phyloP scores from a whole-genome alignment of 2,888 invertebrate genomes.

The Spialia ferax region DNA sequence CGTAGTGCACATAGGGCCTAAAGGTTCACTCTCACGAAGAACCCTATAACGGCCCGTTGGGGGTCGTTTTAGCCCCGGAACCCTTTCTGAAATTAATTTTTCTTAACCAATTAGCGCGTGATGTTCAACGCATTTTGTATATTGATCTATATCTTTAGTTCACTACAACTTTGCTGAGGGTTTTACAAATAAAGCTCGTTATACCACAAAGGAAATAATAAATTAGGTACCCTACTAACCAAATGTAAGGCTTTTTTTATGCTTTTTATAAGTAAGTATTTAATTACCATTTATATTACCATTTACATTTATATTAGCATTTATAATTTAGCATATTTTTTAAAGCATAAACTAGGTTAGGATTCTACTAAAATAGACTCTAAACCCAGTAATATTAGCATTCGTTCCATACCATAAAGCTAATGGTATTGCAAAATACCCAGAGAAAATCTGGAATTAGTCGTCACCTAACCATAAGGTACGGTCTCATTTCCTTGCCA shows the following conservation, averaged over 20 bases:
- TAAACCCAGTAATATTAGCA: neutral
- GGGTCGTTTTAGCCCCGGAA: constrained; percentile 70
- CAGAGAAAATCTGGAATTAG: neutral
- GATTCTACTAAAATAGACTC: too few relatives aligned
- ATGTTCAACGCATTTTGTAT: constrained; percentile 66
- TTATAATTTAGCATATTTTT: too few relatives aligned
- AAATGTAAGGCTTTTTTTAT: too few relatives aligned
- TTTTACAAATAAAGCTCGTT: too few relatives aligned
- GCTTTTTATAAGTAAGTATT: too few relatives aligned
- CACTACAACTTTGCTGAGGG: neutral
- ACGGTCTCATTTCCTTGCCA: constrained; percentile 50
- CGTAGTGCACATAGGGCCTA: constrained; percentile 33
- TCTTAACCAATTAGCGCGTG: constrained; percentile 81
- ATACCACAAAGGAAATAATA: too few relatives aligned
- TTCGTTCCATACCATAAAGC: constrained; percentile 25
- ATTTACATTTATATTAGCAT: too few relatives aligned
- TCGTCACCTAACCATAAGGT: constrained; percentile 47
- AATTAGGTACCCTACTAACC: too few relatives aligned
- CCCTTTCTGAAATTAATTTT: constrained; percentile 84
- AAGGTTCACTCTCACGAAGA: constrained; percentile 67
- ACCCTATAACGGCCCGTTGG: constrained; percentile 70
- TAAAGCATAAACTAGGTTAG: too few relatives aligned
- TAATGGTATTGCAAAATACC: neutral
- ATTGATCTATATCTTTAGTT: constrained; percentile 62
- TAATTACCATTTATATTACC: too few relatives aligned